These are phyloP conservation scores for Orthosia cruda DNA, from an alignment of 2,888 invertebrate species.

Conservation along the genomic window DNA sequence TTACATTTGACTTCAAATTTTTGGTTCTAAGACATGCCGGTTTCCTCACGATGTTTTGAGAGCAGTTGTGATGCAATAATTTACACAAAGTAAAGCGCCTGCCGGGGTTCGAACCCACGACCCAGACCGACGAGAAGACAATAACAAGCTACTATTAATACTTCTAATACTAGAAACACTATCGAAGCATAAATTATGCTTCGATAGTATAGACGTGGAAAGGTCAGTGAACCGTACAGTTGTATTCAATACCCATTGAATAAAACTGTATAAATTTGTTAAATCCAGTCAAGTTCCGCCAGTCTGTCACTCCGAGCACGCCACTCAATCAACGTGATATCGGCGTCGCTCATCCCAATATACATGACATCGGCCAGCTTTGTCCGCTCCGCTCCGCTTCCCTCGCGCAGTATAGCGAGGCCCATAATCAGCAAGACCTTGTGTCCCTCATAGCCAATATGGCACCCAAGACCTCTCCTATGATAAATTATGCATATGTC, in stretches of 20 bases:
- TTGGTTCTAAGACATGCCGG: too few relatives aligned
- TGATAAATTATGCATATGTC: conserved; percentile 77
- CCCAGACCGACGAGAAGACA: too few relatives aligned
- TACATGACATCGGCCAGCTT: neutral
- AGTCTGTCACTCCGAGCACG: neutral
- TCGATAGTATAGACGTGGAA: neutral
- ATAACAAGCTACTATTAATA: too few relatives aligned
- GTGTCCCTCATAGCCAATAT: conserved; percentile 55
- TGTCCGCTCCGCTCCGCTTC: neutral
- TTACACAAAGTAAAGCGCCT: too few relatives aligned
- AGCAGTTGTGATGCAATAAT: too few relatives aligned
- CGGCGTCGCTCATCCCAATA: conserved; percentile 14
- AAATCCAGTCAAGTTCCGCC: neutral
- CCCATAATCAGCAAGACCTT: conserved; percentile 49
- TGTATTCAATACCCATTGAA: neutral
- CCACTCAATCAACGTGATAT: neutral
- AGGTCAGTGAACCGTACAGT: too few relatives aligned
- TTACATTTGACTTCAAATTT: too few relatives aligned
- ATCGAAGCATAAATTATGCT: too few relatives aligned
- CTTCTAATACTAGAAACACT: too few relatives aligned
- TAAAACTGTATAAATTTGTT: neutral
- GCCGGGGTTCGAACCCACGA: too few relatives aligned
- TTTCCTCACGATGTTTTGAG: too few relatives aligned
- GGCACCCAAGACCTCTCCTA: conserved; percentile 68
- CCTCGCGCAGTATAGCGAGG: conserved; percentile 17